Percentiles rank a stretch among this genome's conserved stretches.
phyloP scores from a whole-genome alignment of 1,140 invertebrate genomes.

The Tenebrio molitor region DNA sequence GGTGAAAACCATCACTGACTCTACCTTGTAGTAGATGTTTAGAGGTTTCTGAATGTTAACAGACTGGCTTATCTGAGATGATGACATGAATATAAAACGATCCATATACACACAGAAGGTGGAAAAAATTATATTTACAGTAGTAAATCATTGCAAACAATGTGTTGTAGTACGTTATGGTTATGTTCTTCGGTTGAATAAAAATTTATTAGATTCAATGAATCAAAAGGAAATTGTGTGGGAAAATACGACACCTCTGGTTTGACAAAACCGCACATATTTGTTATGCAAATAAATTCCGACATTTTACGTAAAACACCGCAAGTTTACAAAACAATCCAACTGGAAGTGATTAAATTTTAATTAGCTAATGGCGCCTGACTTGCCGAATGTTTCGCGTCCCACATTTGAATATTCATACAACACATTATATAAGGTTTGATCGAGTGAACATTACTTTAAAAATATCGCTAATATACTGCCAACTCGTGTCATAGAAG shows the following conservation, averaged over 20 bases:
- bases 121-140: slow-evolving; percentile 21
- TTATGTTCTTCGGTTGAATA: not conserved
- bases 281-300: not conserved
- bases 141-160: slow-evolving; percentile 18
- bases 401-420: no score
- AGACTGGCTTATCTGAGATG: slow-evolving; percentile 19
- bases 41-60: not conserved
- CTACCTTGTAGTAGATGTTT: slow-evolving; percentile 4
- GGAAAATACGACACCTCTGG: not conserved
- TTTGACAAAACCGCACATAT: not conserved
- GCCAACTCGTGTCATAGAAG: slow-evolving; percentile 31
- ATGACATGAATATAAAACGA: slow-evolving; percentile 2
- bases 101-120: slow-evolving; percentile 18
- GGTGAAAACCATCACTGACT: slow-evolving; percentile 23
- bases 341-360: not conserved
- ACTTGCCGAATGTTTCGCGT: not conserved
- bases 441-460: slow-evolving; percentile 7
- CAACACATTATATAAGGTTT: no score
- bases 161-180: slow-evolving; percentile 1
- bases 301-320: not conserved
- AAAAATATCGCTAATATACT: slow-evolving; percentile 23
- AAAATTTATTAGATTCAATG: not conserved
- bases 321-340: not conserved
- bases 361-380: not conserved
- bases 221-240: not conserved